A percentile compares a stretch with the other conserved stretches of the same genome.
Conservation (phyloP, 2,797 vertebrate species). For the Xiphorhynchus erythropygius region DNA sequence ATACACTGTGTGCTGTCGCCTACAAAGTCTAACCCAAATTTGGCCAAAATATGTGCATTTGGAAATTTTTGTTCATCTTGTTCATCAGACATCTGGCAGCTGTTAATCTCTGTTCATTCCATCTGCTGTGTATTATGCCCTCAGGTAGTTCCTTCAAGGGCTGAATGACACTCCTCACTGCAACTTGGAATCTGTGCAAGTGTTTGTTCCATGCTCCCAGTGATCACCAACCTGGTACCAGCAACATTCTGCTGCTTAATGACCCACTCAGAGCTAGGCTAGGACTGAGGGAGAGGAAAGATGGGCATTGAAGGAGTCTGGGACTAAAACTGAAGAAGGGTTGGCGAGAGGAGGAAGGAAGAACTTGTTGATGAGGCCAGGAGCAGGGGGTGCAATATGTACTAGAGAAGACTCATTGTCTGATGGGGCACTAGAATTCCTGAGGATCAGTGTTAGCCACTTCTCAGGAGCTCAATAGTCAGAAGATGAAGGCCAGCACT, state of each 20-base stretch:
- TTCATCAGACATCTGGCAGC: background rate
- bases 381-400: background rate
- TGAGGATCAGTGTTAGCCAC: accelerated
- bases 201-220: background rate
- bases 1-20: background rate
- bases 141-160: background rate
- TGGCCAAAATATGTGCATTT: background rate
- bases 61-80: background rate
- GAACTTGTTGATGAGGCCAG: background rate
- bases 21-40: background rate
- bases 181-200: background rate
- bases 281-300: background rate
- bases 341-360: background rate
- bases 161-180: background rate
- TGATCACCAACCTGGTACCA: background rate
- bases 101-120: background rate
- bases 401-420: background rate
- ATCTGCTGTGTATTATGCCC: background rate
- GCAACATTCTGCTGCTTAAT: background rate
- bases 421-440: background rate
- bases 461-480: background rate
- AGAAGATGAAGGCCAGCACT: background rate
- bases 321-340: background rate
- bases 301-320: background rate
- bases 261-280: background rate